Evolutionary conservation across 2,797 vertebrate species (phyloP).

Genomic region (Helostoma temminkii): DNA sequence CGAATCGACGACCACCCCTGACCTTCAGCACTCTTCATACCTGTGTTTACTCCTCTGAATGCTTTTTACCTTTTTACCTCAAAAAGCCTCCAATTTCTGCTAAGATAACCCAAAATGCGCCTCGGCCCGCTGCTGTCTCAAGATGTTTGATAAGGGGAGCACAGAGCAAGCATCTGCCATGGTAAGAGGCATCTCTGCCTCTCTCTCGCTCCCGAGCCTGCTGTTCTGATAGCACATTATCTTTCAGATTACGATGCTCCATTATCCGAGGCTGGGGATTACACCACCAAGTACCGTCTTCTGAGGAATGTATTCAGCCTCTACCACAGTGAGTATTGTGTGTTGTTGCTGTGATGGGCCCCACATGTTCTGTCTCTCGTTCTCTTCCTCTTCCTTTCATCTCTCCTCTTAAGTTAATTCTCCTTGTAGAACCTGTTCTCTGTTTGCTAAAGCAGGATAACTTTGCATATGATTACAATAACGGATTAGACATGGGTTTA

Average conservation of each 20-base stretch:
- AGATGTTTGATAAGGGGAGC: conserved; percentile 74
- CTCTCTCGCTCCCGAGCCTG: conserved; percentile 55
- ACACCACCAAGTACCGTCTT: conserved; percentile 91
- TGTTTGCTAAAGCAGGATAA: conserved; percentile 61
- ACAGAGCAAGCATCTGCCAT: conserved; percentile 65
- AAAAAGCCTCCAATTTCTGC: conserved; percentile 59
- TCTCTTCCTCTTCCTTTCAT: conserved; percentile 49
- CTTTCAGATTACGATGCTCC: conserved; percentile 94
- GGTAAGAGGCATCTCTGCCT: conserved; percentile 61
- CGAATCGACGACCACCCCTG: conserved; percentile 32
- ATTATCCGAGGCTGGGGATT: conserved; percentile 94
- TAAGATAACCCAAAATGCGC: conserved; percentile 73
- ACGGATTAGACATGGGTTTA: conserved; percentile 29
- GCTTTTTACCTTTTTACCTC: conserved; percentile 37
- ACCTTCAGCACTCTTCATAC: conserved; percentile 53
- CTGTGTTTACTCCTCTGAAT: conserved; percentile 47
- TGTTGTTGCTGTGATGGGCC: conserved; percentile 54
- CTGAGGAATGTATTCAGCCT: conserved; percentile 87
- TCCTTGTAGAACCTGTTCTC: conserved; percentile 60
- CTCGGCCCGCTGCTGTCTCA: conserved; percentile 57
- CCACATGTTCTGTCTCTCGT: conserved; percentile 38
- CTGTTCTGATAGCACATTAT: conserved; percentile 81
- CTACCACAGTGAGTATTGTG: conserved; percentile 84
- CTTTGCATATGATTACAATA: conserved; percentile 66
- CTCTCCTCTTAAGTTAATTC: conserved; percentile 60